Evolutionary conservation across 1,140 invertebrate species (phyloP), one percentile per base, ranked within the genome.

Genomic region (Pseudomyrmex dendroicus): DNA sequence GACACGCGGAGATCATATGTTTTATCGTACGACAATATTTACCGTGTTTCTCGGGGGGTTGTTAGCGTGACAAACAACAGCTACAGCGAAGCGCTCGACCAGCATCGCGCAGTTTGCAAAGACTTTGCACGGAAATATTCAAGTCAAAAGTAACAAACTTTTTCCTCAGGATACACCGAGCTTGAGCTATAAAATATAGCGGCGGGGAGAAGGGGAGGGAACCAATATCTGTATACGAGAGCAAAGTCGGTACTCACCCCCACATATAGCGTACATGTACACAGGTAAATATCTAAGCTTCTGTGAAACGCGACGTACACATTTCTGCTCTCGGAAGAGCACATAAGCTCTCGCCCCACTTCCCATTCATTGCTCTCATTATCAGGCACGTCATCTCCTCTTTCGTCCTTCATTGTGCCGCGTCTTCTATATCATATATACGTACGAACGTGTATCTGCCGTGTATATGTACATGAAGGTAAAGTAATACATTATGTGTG

Each of bases 321-420:
- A 83, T 83, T 73, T 54, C 76, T 54, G 59, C 57, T 76, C 25
- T 66, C 61, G 74, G 67, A 89, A 80, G 86, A 88, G 83, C 62
- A 72, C 67, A 74, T 83, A 86, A 85, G 86, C 82, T 68, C 76
- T 84, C 78, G 89, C 72, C 82, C 88, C 85, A 91, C 83, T 92
- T 91, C 84, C 83, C 86, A 91, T 91, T 91, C 89, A 91, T 91
- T 90, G 90, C 88, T 91, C 89, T 90, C 87, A 90, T 91, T 92
- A 92, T 91, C 91, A 91, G 84, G 83, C 84, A 80, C 86, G 85
- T 89, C 86, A 84, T 86, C 85, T 85, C 76, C 78, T 73, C 77
- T 84, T 72, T 82, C 66, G 76, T 86, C 85, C 85, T 82, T 72
- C 63, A 80, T 84, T 63, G 35, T 35, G 70, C 70, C 63, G 72